phyloP scores from a whole-genome alignment of 2,797 vertebrate genomes.

The Eurystomus glaucurus region DNA sequence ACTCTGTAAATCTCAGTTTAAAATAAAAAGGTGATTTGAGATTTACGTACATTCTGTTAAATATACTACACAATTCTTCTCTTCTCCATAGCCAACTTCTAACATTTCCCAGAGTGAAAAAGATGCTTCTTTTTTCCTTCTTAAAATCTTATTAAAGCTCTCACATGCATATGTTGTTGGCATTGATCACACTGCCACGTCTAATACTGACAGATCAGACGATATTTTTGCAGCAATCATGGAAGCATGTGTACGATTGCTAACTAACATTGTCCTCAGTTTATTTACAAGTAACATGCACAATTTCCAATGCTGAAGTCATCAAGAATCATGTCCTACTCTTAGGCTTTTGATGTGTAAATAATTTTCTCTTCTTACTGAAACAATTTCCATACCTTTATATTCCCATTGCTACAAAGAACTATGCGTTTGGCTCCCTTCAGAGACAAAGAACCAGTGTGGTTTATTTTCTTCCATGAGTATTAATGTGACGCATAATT shows the following conservation, averaged over 20 bases:
- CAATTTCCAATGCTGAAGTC: constrained; percentile 24
- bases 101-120: neutral
- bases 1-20: neutral
- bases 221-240: constrained; percentile 22
- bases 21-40: neutral
- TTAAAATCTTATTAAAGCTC: constrained; percentile 30
- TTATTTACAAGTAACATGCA: neutral
- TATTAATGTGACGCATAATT: neutral
- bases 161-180: neutral
- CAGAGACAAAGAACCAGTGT: neutral
- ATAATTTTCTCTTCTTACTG: constrained; percentile 3
- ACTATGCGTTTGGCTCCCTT: neutral
- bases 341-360: constrained; percentile 60
- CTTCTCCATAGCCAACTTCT: neutral
- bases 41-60: neutral
- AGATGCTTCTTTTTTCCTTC: neutral
- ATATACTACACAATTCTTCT: neutral
- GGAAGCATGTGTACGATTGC: constrained; percentile 22
- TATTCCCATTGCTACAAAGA: neutral
- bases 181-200: constrained; percentile 36
- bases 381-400: constrained; percentile 32
- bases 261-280: constrained; percentile 19
- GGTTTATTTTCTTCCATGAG: neutral
- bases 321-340: neutral
- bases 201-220: constrained; percentile 41